Percentiles rank a stretch among this genome's conserved stretches.
Evolutionary conservation across 1,140 invertebrate genomes (phyloP).

Genomic region (Neuroterus valhalla): DNA sequence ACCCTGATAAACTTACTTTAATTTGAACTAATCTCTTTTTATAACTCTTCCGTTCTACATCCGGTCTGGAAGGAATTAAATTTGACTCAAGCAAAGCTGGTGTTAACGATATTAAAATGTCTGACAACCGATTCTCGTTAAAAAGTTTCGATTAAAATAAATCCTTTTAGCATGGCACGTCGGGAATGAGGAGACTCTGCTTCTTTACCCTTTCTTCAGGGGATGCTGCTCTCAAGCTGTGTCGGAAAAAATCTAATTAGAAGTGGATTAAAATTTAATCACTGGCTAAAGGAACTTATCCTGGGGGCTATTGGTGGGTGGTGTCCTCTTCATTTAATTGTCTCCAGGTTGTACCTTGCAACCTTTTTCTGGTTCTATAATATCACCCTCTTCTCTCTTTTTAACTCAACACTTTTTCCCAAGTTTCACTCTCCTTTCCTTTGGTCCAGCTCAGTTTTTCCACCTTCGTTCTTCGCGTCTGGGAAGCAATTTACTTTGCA

Average conservation of each 20-base stretch:
- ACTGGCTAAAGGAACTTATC: constrained; percentile 65
- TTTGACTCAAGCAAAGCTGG: constrained; percentile 23
- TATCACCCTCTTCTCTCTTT: constrained; percentile 10
- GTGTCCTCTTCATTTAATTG: constrained; percentile 66
- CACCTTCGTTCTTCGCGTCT: constrained; percentile 38
- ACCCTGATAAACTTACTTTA: too few relatives aligned
- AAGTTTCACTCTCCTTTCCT: not conserved
- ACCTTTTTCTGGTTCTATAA: constrained; percentile 25
- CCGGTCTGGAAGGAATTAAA: not conserved
- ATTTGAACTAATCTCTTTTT: too few relatives aligned
- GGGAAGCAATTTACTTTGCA: constrained; percentile 56
- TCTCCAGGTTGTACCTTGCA: constrained; percentile 41
- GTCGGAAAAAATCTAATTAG: constrained; percentile 68
- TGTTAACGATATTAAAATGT: constrained; percentile 64
- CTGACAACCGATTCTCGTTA: constrained; percentile 64
- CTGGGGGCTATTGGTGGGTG: constrained; percentile 57
- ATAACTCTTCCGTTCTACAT: too few relatives aligned
- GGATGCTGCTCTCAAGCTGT: constrained; percentile 46
- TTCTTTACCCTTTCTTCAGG: constrained; percentile 34
- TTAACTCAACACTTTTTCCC: constrained; percentile 11
- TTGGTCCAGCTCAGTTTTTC: constrained; percentile 37
- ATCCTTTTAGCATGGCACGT: constrained; percentile 57
- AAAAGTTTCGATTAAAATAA: constrained; percentile 69
- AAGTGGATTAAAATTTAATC: constrained; percentile 71
- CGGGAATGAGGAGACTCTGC: not conserved